Conservation (phyloP, 2,113 vertebrate genomes). For the Caranx ignobilis region DNA sequence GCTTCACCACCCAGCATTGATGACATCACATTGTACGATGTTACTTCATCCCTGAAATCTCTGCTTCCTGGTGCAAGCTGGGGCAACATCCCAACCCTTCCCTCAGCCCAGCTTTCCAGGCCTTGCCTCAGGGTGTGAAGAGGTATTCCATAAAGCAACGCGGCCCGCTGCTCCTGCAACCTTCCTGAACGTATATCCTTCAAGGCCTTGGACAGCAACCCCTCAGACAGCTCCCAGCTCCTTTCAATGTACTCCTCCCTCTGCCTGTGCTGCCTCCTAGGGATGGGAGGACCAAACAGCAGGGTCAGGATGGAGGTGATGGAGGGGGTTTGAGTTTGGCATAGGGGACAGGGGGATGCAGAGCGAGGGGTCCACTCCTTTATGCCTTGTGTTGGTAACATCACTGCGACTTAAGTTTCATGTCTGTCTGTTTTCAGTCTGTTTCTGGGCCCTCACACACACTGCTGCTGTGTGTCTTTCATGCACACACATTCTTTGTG, state of each 20-base stretch:
- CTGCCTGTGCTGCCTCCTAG: slow-evolving; percentile 94
- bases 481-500: slow-evolving; percentile 78
- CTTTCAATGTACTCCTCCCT: slow-evolving; percentile 98
- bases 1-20: slow-evolving; percentile 87
- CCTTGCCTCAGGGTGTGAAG: slow-evolving; percentile 95
- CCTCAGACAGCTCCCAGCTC: slow-evolving; percentile 99
- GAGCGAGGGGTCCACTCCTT: slow-evolving; percentile 99
- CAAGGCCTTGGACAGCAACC: slow-evolving; percentile 99
- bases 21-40: slow-evolving; percentile 82
- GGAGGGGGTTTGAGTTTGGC: slow-evolving; percentile 79
- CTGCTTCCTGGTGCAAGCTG: slow-evolving; percentile 88
- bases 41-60: slow-evolving; percentile 85
- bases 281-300: slow-evolving; percentile 99
- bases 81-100: slow-evolving; percentile 88
- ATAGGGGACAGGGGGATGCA: slow-evolving; percentile 94
- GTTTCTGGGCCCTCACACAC: slow-evolving; percentile 72
- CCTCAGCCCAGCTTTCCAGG: slow-evolving; percentile 92
- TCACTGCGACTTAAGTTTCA: slow-evolving; percentile 95
- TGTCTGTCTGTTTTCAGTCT: slow-evolving; percentile 90
- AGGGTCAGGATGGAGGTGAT: slow-evolving; percentile 85
- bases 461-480: slow-evolving; percentile 65
- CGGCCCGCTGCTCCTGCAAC: slow-evolving; percentile 97
- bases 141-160: slow-evolving; percentile 99
- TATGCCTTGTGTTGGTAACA: slow-evolving; percentile 99
- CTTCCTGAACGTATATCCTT: slow-evolving; percentile 99